Conservation (phyloP, 2,888 invertebrate genomes). For the Malacosoma neustria region DNA sequence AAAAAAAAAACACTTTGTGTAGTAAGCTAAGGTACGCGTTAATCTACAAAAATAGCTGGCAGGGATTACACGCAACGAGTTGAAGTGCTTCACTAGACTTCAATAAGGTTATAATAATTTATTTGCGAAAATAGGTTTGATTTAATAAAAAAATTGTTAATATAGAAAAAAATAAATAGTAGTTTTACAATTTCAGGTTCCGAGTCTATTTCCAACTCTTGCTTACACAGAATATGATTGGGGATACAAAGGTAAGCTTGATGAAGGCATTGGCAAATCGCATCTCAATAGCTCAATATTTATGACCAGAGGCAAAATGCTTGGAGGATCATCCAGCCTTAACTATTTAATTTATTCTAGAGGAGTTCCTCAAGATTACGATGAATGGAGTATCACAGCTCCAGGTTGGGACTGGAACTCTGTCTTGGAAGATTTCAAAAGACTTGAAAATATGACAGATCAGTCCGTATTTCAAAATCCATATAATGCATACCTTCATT, state of each 20-base stretch:
- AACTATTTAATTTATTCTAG: conserved; percentile 38
- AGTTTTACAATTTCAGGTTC: conserved; percentile 26
- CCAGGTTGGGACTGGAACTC: conserved; percentile 41
- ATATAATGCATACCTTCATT: conserved; percentile 28
- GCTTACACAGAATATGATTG: conserved; percentile 33
- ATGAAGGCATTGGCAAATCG: conserved; percentile 24
- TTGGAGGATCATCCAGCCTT: conserved; percentile 36
- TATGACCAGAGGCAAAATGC: conserved; percentile 34
- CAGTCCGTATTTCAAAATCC: conserved; percentile 21
- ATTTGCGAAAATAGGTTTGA: too few species aligned
- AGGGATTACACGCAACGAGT: too few species aligned
- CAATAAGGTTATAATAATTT: too few species aligned
- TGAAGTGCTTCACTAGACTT: too few species aligned
- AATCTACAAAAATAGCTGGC: too few species aligned
- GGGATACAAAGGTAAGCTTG: conserved; percentile 25
- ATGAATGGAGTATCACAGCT: conserved; percentile 29
- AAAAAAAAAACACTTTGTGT: too few species aligned
- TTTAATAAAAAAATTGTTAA: too few species aligned
- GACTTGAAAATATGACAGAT: conserved; percentile 40
- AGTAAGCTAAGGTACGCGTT: too few species aligned
- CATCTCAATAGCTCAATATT: conserved; percentile 19
- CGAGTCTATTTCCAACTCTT: conserved; percentile 30
- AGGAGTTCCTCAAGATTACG: conserved; percentile 36
- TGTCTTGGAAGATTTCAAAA: conserved; percentile 35
- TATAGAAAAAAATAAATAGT: too few species aligned